Evolutionary conservation across 2,888 invertebrate species (phyloP).

Genomic region (Terebella lapidaria): DNA sequence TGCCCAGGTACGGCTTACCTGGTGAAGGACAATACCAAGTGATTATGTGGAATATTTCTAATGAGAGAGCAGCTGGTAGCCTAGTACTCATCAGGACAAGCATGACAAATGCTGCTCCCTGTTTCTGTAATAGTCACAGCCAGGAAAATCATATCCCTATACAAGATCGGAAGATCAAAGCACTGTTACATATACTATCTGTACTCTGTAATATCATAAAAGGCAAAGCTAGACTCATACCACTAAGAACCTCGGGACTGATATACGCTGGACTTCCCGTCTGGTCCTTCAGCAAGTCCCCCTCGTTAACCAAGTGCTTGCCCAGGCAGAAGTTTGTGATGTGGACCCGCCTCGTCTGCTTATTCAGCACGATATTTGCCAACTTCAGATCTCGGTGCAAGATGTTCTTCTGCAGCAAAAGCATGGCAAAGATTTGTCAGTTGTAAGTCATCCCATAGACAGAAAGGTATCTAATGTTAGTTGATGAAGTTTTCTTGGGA

Average conservation of each 20-base stretch:
- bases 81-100: neutral
- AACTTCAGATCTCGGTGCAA: constrained; percentile 74
- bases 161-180: too few species aligned
- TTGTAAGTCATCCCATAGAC: too few species aligned
- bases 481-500: too few species aligned
- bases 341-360: constrained; percentile 61
- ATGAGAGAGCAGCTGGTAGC: too few species aligned
- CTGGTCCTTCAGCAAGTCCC: constrained; percentile 69
- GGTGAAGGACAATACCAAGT: too few species aligned
- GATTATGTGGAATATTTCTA: too few species aligned
- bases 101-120: neutral
- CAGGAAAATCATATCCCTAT: too few species aligned
- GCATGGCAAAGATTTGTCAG: too few species aligned
- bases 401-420: constrained; percentile 63
- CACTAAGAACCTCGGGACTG: constrained; percentile 71
- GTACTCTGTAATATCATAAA: too few species aligned
- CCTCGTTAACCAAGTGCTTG: constrained; percentile 69
- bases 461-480: too few species aligned
- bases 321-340: constrained; percentile 75
- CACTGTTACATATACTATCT: too few species aligned
- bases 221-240: too few species aligned
- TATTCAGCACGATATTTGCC: constrained; percentile 72
- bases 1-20: constrained; percentile 69
- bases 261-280: constrained; percentile 77
- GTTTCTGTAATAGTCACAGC: neutral